Evolutionary conservation across 2,113 vertebrate species (phyloP), one percentile per base, ranked within the genome.

Genomic region (Edolisoma coerulescens): DNA sequence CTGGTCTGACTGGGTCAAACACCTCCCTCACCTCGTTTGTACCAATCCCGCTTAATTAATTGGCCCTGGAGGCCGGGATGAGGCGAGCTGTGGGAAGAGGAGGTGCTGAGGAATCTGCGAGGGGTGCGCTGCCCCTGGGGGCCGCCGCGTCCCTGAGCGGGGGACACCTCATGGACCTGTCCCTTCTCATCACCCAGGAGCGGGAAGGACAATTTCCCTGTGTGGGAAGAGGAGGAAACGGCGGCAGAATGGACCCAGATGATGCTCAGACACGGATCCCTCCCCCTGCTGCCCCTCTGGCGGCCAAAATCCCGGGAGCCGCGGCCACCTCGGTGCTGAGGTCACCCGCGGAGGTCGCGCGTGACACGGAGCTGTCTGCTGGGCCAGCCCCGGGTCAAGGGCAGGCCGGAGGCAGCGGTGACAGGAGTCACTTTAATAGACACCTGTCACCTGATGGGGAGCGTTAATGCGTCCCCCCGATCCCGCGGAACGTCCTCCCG

Each of bases 401-500:
- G 85, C 94, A 76, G 94, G 84, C 52, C 9, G 30, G 78, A 10
- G 3, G 52, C 90, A 45, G 90, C 57, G 8, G 44, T 14, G 95
- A 87, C 4, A 57, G 92, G n/a, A 70, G 89, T 32, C 86, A 75
- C 94, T 32, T 57, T 90, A 89, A 95, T 81, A 89, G 93, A 95
- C 89, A 84, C 95, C 93, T 95, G 95, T 2, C 91, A 28, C 83
- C 95, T 77, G 89, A 90, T 18, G 60, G 69, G 50, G 52, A 90
- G 50, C 1, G 0, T 63, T 94, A 91, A 95, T 91, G 91, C 2
- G 0, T 84, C 81, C 84, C 84, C 42, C 50, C 8, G 87, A 41
- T 35, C 67, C 80, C 19, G 0, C 0, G 4, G n/a, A 41, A 69
- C 1, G 30, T 84, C 80, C 68, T 87, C 33, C 30, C 6, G 59